Conservation (phyloP, 2,113 vertebrate genomes). For the Rutilus rutilus region DNA sequence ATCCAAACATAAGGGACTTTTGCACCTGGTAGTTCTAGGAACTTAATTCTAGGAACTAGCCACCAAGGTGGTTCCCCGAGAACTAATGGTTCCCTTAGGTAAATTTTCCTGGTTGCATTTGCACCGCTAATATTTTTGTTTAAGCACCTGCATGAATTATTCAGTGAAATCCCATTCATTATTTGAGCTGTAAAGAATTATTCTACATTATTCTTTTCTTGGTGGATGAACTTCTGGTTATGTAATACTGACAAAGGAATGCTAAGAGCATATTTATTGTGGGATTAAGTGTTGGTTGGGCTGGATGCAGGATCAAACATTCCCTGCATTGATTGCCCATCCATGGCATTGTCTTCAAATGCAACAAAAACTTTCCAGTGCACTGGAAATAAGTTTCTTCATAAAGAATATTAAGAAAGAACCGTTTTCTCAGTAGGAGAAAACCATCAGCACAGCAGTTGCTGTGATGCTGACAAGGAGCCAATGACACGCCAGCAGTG, state of each 20-base stretch:
- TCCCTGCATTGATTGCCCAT: background rate
- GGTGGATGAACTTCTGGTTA: background rate
- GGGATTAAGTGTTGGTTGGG: slow-evolving; percentile 10
- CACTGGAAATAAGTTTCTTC: background rate
- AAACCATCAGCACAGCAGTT: too few relatives aligned
- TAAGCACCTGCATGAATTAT: background rate
- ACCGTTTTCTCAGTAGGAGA: too few relatives aligned
- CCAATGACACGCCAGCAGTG: slow-evolving; percentile 11
- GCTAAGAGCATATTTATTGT: background rate
- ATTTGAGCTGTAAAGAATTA: background rate
- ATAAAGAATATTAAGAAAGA: background rate
- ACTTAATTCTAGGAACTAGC: too few relatives aligned
- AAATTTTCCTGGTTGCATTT: too few relatives aligned
- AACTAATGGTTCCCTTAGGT: too few relatives aligned
- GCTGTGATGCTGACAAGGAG: background rate
- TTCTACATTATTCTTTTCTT: background rate
- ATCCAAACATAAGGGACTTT: too few relatives aligned
- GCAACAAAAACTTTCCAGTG: background rate
- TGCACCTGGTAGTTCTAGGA: too few relatives aligned
- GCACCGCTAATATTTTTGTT: background rate
- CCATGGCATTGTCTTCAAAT: background rate
- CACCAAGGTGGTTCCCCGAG: too few relatives aligned
- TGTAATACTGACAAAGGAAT: background rate
- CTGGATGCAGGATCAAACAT: background rate
- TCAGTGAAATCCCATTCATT: background rate